These are phyloP conservation scores for Laticauda colubrina DNA, from an alignment of 2,113 vertebrate genomes.

Conservation along the genomic window DNA sequence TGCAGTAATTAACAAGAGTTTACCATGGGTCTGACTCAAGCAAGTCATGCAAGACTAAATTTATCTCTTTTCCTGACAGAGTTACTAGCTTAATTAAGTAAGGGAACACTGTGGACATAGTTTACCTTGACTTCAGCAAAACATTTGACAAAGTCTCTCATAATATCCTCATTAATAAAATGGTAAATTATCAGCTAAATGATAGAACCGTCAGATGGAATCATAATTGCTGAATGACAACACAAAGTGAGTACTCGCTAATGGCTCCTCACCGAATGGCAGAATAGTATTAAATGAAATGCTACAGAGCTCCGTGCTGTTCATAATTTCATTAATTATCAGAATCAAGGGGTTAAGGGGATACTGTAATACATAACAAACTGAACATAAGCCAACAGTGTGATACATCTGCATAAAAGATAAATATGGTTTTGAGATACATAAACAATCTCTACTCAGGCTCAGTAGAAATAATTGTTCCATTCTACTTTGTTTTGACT, in stretches of 20 bases:
- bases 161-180: background rate
- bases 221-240: background rate
- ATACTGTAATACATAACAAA: background rate
- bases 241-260: background rate
- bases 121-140: background rate
- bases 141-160: background rate
- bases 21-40: background rate
- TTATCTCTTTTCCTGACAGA: background rate
- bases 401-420: background rate
- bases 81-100: background rate
- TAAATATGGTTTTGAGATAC: background rate
- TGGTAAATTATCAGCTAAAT: background rate
- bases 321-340: background rate
- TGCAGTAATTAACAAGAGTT: background rate
- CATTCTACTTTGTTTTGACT: background rate
- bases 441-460: background rate
- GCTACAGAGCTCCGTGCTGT: background rate
- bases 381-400: background rate
- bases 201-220: background rate
- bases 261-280: background rate
- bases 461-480: background rate
- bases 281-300: background rate
- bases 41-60: background rate
- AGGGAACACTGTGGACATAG: background rate
- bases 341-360: background rate